phyloP scores from a whole-genome alignment of 2,888 invertebrate species.

The Gonocerus acuteangulatus region DNA sequence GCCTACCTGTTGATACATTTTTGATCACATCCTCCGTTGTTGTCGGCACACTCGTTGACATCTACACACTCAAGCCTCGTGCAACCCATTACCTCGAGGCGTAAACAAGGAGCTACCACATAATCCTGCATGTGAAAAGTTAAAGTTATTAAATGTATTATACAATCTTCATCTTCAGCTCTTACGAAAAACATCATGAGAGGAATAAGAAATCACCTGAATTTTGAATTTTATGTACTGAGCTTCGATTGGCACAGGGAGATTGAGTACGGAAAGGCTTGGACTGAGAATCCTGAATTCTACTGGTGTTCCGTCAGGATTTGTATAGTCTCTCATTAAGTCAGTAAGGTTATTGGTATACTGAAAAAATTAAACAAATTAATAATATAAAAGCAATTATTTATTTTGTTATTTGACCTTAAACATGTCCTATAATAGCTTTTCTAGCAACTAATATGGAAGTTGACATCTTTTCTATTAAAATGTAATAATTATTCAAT shows the following conservation, averaged over 20 bases:
- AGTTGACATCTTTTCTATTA: too few species aligned
- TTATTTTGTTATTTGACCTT: not conserved
- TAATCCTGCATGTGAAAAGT: conserved; percentile 57
- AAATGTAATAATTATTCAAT: too few species aligned
- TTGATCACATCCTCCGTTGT: conserved; percentile 88
- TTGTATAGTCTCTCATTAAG: conserved; percentile 81
- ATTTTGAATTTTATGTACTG: conserved; percentile 79
- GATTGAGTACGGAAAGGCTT: conserved; percentile 79
- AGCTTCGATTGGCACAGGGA: conserved; percentile 86
- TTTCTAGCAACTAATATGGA: too few species aligned
- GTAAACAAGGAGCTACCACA: conserved; percentile 78
- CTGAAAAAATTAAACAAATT: conserved; percentile 49
- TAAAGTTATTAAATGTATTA: not conserved
- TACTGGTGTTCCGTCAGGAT: conserved; percentile 85
- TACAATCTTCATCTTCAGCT: not conserved
- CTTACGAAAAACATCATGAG: not conserved
- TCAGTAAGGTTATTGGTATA: conserved; percentile 85
- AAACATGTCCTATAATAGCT: too few species aligned
- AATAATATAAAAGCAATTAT: not conserved
- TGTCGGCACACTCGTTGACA: conserved; percentile 75
- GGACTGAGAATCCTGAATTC: conserved; percentile 86
- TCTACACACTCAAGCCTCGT: conserved; percentile 81
- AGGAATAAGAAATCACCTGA: conserved; percentile 42
- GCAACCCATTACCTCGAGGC: conserved; percentile 88
- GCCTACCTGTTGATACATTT: conserved; percentile 68